Evolutionary conservation across 2,797 vertebrate genomes (phyloP).

Genomic region (Arnoldichthys spilopterus): DNA sequence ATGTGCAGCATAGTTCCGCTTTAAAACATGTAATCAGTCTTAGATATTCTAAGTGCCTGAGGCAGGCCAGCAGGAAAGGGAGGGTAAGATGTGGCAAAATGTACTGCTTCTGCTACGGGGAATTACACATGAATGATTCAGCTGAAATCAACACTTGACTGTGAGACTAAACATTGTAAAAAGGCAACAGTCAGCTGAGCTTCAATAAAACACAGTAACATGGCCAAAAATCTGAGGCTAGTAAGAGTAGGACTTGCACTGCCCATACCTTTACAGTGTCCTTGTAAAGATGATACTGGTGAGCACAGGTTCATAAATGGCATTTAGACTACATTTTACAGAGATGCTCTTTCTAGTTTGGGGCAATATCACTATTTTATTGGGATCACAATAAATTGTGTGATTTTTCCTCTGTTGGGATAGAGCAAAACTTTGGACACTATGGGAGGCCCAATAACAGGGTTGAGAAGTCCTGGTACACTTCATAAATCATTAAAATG

Average conservation of each 20-base stretch:
- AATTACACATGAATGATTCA: not conserved
- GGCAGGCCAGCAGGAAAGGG: too few relatives aligned
- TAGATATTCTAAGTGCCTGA: not conserved
- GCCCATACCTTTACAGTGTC: not conserved
- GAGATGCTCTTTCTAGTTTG: too few relatives aligned
- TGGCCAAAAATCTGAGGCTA: not conserved
- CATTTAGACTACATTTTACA: too few relatives aligned
- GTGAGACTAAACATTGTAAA: conserved; percentile 11
- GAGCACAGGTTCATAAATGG: not conserved
- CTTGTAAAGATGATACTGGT: not conserved
- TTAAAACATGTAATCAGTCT: conserved; percentile 16
- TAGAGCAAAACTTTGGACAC: too few relatives aligned
- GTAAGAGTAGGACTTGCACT: not conserved
- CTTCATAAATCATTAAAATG: too few relatives aligned
- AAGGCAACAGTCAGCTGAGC: not conserved
- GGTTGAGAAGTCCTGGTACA: too few relatives aligned
- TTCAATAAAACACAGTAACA: not conserved
- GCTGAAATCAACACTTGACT: conserved; percentile 16
- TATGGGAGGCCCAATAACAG: too few relatives aligned
- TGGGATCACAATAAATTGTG: not conserved
- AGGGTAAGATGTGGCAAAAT: not conserved
- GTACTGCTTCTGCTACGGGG: not conserved
- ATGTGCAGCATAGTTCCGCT: conserved; percentile 31
- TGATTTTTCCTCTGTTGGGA: too few relatives aligned
- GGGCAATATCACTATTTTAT: too few relatives aligned